Evolutionary conservation across 2,888 invertebrate genomes (phyloP).

Genomic region (Oxycera nigricornis): DNA sequence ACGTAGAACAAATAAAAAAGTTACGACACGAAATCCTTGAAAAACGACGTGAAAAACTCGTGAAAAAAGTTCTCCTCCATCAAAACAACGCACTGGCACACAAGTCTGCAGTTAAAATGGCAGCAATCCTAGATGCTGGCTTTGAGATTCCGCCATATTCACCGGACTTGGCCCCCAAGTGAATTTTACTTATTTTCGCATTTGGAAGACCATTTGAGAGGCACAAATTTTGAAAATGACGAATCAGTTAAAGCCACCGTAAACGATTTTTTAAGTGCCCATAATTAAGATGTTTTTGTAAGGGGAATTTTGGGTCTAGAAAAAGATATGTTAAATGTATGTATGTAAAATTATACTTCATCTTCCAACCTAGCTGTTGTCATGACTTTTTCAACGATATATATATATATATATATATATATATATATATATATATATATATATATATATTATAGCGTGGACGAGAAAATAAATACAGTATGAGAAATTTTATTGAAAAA

Average conservation of each 20-base stretch:
- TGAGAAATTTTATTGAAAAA: background rate
- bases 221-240: background rate
- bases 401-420: too few relatives aligned
- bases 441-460: background rate
- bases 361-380: too few relatives aligned
- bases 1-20: background rate
- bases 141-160: background rate
- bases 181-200: background rate
- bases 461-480: background rate
- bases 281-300: background rate
- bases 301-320: background rate
- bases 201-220: background rate
- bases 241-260: background rate
- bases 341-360: too few relatives aligned
- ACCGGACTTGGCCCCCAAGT: background rate
- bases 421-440: too few relatives aligned
- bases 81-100: slow-evolving; percentile 1
- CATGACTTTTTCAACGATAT: too few relatives aligned
- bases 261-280: background rate
- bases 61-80: background rate
- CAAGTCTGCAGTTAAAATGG: slow-evolving; percentile 4
- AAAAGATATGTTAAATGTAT: background rate
- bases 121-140: background rate
- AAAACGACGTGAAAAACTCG: background rate
- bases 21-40: background rate